Percentiles rank a stretch among this genome's conserved stretches.
Conservation (phyloP, 2,888 invertebrate genomes). For the Tipula vernalis region DNA sequence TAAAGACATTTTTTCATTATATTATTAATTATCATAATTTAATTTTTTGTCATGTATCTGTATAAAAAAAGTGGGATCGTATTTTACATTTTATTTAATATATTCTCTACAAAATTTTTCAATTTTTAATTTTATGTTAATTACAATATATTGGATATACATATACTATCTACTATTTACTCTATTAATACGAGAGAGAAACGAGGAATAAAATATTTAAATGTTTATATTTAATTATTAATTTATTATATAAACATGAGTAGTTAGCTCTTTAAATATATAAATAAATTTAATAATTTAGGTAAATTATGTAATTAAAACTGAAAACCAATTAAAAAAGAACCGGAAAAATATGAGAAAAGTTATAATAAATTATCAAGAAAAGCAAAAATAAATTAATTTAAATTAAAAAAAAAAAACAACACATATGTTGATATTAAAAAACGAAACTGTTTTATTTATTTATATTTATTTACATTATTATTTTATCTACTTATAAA, state of each 20-base stretch:
- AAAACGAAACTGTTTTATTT: not conserved
- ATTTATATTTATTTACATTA: not conserved
- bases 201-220: not conserved
- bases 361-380: not conserved
- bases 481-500: slow-evolving; percentile 27
- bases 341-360: not conserved
- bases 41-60: not conserved
- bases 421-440: not conserved
- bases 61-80: not conserved
- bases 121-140: not conserved
- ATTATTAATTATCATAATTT: not conserved
- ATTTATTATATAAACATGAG: not conserved
- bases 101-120: not conserved
- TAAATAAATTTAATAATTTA: not conserved
- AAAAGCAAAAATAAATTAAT: not conserved
- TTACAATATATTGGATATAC: not conserved
- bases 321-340: not conserved
- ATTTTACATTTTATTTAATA: not conserved
- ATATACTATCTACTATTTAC: not conserved
- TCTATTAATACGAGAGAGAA: not conserved
- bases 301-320: slow-evolving; percentile 10
- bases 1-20: not conserved
- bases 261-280: not conserved
- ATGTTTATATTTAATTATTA: not conserved
- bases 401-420: not conserved